Conservation (phyloP, 2,113 vertebrate genomes). For the Sciurus niger region DNA sequence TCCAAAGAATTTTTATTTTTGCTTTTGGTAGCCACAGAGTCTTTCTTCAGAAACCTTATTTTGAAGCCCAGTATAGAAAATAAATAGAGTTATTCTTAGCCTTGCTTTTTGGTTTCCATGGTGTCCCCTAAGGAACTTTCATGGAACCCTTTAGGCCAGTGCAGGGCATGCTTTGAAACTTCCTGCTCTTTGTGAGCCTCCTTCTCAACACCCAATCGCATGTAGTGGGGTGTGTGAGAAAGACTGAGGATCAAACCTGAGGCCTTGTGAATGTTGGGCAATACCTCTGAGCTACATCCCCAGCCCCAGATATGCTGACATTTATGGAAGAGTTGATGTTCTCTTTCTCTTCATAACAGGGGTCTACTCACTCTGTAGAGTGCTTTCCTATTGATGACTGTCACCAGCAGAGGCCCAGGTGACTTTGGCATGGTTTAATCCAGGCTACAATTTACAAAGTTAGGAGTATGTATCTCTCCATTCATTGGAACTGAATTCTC, state of each 20-base stretch:
- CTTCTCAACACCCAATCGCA: background rate
- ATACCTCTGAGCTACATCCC: background rate
- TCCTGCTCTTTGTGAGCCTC: conserved; percentile 31
- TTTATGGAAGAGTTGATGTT: background rate
- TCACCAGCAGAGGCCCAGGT: background rate
- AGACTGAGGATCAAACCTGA: background rate
- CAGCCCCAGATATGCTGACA: background rate
- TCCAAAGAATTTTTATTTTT: conserved; percentile 70
- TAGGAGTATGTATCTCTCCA: background rate
- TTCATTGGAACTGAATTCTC: background rate
- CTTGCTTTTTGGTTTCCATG: conserved; percentile 46
- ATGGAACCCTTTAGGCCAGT: conserved; percentile 30
- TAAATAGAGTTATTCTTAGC: conserved; percentile 66
- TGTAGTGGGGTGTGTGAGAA: background rate
- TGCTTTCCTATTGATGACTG: background rate
- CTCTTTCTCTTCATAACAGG: background rate
- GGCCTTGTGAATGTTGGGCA: no score
- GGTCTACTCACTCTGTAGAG: background rate
- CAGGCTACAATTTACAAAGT: background rate
- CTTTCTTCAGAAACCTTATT: conserved; percentile 67
- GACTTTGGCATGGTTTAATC: background rate
- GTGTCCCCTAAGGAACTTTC: conserved; percentile 40
- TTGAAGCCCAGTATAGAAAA: conserved; percentile 64
- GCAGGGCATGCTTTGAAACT: conserved; percentile 36
- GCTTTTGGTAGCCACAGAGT: conserved; percentile 55